Evolutionary conservation across 2,888 invertebrate genomes (phyloP).

Genomic region (Pycnomerus fuliginosus): DNA sequence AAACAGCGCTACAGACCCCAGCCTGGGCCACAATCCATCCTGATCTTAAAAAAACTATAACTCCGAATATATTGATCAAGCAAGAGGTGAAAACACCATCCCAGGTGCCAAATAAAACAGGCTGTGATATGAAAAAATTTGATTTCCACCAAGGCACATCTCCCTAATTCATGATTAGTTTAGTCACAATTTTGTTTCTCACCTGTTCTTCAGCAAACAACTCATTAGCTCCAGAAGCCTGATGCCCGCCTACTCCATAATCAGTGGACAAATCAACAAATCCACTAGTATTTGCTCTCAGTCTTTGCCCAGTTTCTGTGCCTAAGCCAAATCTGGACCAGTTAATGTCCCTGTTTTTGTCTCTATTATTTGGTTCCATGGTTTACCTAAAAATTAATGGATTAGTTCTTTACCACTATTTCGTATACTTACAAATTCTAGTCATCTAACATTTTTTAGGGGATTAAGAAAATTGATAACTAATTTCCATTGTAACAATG

Average conservation of each 20-base stretch:
- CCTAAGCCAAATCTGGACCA: slow-evolving; percentile 60
- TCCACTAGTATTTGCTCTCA: slow-evolving; percentile 67
- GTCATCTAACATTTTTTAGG: no score
- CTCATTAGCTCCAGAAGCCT: slow-evolving; percentile 85
- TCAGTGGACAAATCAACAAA: slow-evolving; percentile 76
- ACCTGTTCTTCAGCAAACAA: slow-evolving; percentile 91
- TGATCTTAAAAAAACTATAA: slow-evolving; percentile 93
- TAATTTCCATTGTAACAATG: no score
- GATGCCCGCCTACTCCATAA: slow-evolving; percentile 79
- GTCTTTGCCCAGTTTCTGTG: slow-evolving; percentile 51
- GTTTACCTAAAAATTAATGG: no score
- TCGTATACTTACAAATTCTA: no score
- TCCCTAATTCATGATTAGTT: slow-evolving; percentile 55
- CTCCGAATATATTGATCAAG: slow-evolving; percentile 96
- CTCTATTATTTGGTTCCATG: no score
- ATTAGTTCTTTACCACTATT: no score
- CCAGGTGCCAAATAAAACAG: slow-evolving; percentile 95
- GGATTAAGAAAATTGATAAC: no score
- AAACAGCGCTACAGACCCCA: slow-evolving; percentile 75
- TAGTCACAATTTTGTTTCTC: slow-evolving; percentile 19
- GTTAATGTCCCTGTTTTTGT: slow-evolving; percentile 54
- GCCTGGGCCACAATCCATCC: slow-evolving; percentile 97
- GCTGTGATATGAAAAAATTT: slow-evolving; percentile 94
- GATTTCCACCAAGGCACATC: slow-evolving; percentile 94
- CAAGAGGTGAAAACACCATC: slow-evolving; percentile 98